Conservation (phyloP, 2,113 vertebrate species). For the Casuarius casuarius region DNA sequence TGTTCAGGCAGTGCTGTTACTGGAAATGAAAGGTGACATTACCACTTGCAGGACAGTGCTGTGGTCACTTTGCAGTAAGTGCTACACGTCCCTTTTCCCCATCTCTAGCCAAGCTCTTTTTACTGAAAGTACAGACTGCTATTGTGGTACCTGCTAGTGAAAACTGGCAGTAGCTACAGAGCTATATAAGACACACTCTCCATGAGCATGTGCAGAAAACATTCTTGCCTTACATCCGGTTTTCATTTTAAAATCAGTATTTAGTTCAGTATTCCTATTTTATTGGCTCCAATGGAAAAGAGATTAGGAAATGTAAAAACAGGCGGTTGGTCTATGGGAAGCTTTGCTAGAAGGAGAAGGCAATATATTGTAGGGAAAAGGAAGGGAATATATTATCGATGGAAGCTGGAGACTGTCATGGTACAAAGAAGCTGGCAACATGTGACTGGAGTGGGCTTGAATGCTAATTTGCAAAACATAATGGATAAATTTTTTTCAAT, state of each 20-base stretch:
- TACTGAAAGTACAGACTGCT: background rate
- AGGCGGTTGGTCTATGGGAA: background rate
- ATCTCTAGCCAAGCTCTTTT: background rate
- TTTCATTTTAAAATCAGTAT: background rate
- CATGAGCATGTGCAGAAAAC: accelerated
- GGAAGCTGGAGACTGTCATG: background rate
- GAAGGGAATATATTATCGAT: background rate
- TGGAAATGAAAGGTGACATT: background rate
- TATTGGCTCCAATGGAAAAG: background rate
- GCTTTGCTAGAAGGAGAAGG: background rate
- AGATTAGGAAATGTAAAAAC: background rate
- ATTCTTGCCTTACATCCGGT: background rate
- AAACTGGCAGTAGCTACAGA: background rate
- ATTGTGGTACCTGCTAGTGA: background rate
- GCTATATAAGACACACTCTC: background rate
- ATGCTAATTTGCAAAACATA: background rate
- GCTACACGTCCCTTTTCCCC: background rate
- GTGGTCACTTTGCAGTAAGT: background rate
- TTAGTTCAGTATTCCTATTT: background rate
- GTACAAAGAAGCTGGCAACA: background rate
- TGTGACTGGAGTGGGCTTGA: background rate
- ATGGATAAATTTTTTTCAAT: background rate
- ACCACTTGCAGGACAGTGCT: accelerated
- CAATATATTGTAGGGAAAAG: no score
- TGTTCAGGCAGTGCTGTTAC: background rate